Conservation (phyloP, 2,797 vertebrate genomes). For the Okamejei kenojei region DNA sequence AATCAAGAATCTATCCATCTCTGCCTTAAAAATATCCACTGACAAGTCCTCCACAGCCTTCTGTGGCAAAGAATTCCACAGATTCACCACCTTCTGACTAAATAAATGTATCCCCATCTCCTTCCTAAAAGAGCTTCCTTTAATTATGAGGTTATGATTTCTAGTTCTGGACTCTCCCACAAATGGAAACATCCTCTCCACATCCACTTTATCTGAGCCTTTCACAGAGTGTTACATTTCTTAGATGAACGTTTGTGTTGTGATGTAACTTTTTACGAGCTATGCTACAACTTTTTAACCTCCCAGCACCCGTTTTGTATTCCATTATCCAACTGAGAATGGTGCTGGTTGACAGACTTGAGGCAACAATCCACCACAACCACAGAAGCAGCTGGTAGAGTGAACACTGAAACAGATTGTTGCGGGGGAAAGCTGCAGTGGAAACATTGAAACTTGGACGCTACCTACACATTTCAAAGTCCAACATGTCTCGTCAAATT, state of each 20-base stretch:
- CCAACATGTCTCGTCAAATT: background rate
- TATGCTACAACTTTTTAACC: background rate
- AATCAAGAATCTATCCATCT: too few relatives aligned
- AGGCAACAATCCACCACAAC: background rate
- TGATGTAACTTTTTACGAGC: background rate
- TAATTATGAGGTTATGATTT: too few relatives aligned
- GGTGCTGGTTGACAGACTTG: background rate
- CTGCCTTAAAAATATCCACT: too few relatives aligned
- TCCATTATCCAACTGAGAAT: background rate
- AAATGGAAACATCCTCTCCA: too few relatives aligned
- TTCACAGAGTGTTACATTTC: background rate
- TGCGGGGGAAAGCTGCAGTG: background rate
- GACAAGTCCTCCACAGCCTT: too few relatives aligned
- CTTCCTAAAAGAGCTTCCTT: too few relatives aligned
- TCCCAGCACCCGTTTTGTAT: background rate
- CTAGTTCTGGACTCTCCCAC: too few relatives aligned
- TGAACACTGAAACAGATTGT: background rate
- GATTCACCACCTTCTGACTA: too few relatives aligned
- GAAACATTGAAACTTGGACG: background rate
- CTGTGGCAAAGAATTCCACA: too few relatives aligned
- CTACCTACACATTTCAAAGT: background rate
- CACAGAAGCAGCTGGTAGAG: background rate
- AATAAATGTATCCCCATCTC: too few relatives aligned
- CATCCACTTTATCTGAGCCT: too few relatives aligned
- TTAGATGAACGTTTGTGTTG: background rate